phyloP scores from a whole-genome alignment of 2,888 invertebrate genomes.

The Copidosoma aretas region DNA sequence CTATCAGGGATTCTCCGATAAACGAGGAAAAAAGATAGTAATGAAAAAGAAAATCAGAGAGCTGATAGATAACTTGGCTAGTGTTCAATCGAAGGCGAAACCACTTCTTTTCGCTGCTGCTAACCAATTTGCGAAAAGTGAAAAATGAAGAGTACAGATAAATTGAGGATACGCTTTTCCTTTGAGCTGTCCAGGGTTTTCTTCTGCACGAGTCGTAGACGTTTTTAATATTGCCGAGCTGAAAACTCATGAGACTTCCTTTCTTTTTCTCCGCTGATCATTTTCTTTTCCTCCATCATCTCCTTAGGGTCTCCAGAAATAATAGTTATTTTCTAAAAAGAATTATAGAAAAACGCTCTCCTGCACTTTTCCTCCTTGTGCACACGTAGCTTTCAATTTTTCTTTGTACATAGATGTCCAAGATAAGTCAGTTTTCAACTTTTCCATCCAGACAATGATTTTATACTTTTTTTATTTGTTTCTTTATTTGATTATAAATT shows the following conservation, averaged over 20 bases:
- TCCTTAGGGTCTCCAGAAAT: slow-evolving; percentile 1
- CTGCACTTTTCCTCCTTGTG: background rate
- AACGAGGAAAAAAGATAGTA: no score
- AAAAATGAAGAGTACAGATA: slow-evolving; percentile 11
- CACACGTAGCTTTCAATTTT: slow-evolving; percentile 7
- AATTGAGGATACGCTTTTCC: slow-evolving; percentile 14
- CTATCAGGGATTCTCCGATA: background rate
- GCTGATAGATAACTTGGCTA: slow-evolving; percentile 42
- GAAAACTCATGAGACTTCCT: slow-evolving; percentile 24
- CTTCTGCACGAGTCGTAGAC: slow-evolving; percentile 37
- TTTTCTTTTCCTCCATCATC: background rate
- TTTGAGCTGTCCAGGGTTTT: background rate
- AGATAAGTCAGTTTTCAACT: background rate
- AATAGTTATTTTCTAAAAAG: slow-evolving; percentile 10
- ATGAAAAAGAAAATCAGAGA: slow-evolving; percentile 29
- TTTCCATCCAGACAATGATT: no score
- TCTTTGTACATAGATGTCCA: background rate
- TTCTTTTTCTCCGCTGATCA: background rate
- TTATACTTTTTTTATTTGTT: no score
- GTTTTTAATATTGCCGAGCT: slow-evolving; percentile 47
- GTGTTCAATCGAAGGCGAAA: slow-evolving; percentile 43
- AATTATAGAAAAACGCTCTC: background rate
- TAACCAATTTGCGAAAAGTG: slow-evolving; percentile 32
- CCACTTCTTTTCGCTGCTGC: slow-evolving; percentile 42
- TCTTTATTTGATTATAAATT: no score